phyloP scores from a whole-genome alignment of 2,797 vertebrate species.

The Tenualosa thibaudeaui region DNA sequence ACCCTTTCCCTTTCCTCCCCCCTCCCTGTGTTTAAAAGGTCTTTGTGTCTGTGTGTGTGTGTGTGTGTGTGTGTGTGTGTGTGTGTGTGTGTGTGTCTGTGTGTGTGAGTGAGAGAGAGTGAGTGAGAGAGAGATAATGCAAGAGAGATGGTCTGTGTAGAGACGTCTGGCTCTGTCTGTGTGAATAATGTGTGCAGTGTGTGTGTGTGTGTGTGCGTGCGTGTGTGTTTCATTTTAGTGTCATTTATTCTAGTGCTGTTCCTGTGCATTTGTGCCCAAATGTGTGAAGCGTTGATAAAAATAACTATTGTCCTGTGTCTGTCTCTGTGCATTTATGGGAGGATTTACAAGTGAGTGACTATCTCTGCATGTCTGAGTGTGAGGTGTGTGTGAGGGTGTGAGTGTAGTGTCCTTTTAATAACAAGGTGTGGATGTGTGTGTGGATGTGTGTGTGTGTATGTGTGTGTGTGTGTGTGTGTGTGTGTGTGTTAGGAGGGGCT shows the following conservation, averaged over 20 bases:
- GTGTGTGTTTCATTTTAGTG: not conserved
- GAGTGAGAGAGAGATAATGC: not conserved
- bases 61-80: not conserved
- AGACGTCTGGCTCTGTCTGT: not conserved
- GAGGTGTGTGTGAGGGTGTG: too few species aligned
- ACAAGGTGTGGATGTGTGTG: too few species aligned
- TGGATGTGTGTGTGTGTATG: too few species aligned
- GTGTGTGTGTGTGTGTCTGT: not conserved
- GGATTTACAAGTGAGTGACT: too few species aligned
- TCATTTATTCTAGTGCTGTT: too few species aligned
- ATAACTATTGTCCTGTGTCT: too few species aligned
- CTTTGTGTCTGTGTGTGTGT: not conserved
- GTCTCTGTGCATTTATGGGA: too few species aligned
- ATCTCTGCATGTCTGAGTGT: too few species aligned
- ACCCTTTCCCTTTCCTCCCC: not conserved
- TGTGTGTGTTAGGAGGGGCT: not conserved
- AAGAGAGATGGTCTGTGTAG: not conserved
- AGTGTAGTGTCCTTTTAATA: too few species aligned
- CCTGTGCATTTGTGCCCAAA: too few species aligned
- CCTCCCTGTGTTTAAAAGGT: not conserved
- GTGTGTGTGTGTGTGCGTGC: too few species aligned
- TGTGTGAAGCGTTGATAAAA: too few species aligned
- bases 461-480: slow-evolving; percentile 1
- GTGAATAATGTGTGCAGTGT: not conserved
- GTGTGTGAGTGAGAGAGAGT: not conserved